Conservation (phyloP, 2,113 vertebrate species). For the Eudyptes chrysolophus region DNA sequence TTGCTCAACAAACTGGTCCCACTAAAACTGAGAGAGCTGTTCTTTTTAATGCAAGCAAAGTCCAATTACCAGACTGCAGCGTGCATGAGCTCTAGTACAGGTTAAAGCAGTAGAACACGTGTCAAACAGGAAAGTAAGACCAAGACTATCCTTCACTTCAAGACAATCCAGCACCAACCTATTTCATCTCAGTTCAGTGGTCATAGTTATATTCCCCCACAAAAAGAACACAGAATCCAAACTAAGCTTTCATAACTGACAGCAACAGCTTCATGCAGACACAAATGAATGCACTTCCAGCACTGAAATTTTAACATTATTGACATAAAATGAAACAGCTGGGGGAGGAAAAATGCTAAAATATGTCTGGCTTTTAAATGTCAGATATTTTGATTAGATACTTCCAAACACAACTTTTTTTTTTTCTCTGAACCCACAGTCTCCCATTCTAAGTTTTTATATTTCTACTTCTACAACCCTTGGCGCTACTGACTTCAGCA, state of each 20-base stretch:
- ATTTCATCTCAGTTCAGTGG: not conserved
- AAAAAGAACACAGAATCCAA: not conserved
- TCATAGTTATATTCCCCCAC: not conserved
- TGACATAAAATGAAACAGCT: slow-evolving; percentile 43
- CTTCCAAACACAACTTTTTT: not conserved
- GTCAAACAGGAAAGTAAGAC: not conserved
- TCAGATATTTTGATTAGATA: slow-evolving; percentile 27
- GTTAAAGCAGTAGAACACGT: not conserved
- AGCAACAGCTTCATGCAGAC: not conserved
- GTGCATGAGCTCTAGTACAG: accelerated
- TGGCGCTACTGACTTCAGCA: not conserved
- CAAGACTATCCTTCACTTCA: not conserved
- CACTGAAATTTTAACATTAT: not conserved
- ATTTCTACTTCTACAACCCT: not conserved
- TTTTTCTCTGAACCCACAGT: not conserved
- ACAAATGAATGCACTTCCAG: not conserved
- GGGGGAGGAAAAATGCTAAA: slow-evolving; percentile 20
- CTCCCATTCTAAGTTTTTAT: not conserved
- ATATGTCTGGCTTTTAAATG: not conserved
- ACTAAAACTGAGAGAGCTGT: not conserved
- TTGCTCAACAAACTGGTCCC: not conserved
- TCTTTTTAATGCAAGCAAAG: accelerated
- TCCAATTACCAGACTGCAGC: accelerated
- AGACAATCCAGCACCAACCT: not conserved
- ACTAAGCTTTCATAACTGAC: not conserved